Conservation (phyloP, 2,113 vertebrate genomes). For the Naja naja region DNA sequence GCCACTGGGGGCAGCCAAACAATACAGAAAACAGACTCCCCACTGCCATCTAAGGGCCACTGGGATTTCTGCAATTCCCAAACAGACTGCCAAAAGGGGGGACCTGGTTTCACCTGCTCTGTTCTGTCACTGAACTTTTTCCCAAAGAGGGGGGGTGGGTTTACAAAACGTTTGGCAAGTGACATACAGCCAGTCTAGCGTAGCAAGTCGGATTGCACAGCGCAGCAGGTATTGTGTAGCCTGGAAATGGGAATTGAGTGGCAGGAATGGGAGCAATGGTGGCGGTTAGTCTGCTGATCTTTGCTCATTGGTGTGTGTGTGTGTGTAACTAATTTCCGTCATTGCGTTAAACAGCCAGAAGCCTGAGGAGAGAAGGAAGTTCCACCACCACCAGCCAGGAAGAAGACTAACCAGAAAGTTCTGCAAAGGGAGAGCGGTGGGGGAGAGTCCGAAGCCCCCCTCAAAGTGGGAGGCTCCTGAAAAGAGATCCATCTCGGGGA, state of each 20-base stretch:
- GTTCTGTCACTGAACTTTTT: neutral
- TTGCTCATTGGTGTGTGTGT: neutral
- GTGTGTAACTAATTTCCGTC: neutral
- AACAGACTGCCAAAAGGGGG: neutral
- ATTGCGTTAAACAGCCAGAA: neutral
- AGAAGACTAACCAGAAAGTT: conserved; percentile 6
- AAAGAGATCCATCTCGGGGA: neutral
- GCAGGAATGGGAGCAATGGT: neutral
- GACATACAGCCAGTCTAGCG: neutral
- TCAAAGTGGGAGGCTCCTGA: neutral
- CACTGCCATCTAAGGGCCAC: neutral
- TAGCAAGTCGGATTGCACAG: neutral
- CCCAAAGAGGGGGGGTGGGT: neutral
- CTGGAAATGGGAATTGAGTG: neutral
- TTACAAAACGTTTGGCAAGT: neutral
- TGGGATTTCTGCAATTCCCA: neutral
- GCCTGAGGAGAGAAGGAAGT: neutral
- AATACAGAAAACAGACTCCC: neutral
- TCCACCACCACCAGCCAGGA: neutral
- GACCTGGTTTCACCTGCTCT: neutral
- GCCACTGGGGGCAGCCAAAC: neutral
- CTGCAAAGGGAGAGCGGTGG: neutral
- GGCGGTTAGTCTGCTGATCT: neutral
- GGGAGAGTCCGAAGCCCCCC: neutral
- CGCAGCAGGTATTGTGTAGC: neutral